A percentile compares a stretch with the other conserved stretches of the same genome.
phyloP scores from a whole-genome alignment of 1,140 invertebrate species.

The Papilio polyxenes region DNA sequence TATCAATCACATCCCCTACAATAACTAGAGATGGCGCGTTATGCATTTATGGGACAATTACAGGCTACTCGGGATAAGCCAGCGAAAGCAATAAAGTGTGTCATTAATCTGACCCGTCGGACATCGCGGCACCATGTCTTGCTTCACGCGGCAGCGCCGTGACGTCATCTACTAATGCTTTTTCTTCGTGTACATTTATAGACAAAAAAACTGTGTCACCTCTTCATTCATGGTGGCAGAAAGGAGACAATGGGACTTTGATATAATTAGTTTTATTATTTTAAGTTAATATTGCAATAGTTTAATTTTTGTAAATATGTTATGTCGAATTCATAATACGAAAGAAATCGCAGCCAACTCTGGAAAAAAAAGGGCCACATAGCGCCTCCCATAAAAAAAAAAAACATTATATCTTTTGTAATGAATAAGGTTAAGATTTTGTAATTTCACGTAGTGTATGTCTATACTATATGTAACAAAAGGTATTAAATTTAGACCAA shows the following conservation, averaged over 20 bases:
- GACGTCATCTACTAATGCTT: conserved; percentile 26
- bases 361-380: too few species aligned
- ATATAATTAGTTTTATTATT: too few species aligned
- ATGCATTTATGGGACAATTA: conserved; percentile 39
- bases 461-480: too few species aligned
- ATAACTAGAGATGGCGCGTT: conserved; percentile 31
- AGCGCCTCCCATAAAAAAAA: too few species aligned
- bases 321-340: too few species aligned
- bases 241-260: not conserved
- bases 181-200: conserved; percentile 17
- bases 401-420: too few species aligned
- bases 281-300: too few species aligned
- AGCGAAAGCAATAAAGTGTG: conserved; percentile 38
- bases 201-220: not conserved
- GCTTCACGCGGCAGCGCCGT: conserved; percentile 25
- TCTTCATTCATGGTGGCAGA: not conserved
- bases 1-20: conserved; percentile 37
- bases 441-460: too few species aligned
- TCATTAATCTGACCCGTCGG: conserved; percentile 40
- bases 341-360: too few species aligned
- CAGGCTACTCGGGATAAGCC: conserved; percentile 35
- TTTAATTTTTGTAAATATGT: too few species aligned
- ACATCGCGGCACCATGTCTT: conserved; percentile 34
- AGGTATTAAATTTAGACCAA: too few species aligned
- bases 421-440: too few species aligned